A percentile compares a stretch with the other conserved stretches of the same genome.
Conservation (phyloP, 2,113 vertebrate genomes). For the Dicaeum eximium region DNA sequence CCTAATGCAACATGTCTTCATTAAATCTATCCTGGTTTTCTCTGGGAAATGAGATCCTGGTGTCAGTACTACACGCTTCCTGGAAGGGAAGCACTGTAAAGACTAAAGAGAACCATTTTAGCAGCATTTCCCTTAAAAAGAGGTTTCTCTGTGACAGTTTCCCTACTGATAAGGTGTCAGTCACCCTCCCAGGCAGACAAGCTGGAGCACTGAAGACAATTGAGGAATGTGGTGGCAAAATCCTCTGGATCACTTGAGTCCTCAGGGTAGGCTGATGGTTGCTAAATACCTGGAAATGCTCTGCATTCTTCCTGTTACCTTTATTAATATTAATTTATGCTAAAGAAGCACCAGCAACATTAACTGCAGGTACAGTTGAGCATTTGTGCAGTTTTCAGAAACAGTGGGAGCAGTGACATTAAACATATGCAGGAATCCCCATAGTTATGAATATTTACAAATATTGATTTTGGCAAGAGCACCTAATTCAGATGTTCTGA, state of each 20-base stretch:
- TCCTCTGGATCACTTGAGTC: accelerated
- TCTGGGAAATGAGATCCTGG: background rate
- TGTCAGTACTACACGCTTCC: accelerated
- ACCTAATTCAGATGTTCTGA: background rate
- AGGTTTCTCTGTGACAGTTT: background rate
- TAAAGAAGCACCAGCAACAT: background rate
- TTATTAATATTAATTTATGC: conserved; percentile 35
- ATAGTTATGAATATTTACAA: conserved; percentile 53
- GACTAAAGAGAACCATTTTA: background rate
- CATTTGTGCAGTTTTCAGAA: conserved; percentile 42
- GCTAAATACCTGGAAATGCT: conserved; percentile 15
- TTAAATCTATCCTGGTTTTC: background rate
- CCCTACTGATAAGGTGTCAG: background rate
- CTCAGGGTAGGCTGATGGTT: background rate
- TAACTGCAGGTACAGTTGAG: conserved; percentile 50
- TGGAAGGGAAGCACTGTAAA: background rate
- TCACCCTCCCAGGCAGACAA: background rate
- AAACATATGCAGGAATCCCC: conserved; percentile 61
- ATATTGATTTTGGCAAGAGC: conserved; percentile 48
- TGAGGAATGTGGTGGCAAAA: background rate
- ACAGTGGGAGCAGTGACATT: conserved; percentile 36
- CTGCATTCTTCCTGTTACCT: background rate
- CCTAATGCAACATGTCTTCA: background rate
- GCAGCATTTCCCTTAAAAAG: background rate
- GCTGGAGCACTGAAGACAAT: background rate